Percentiles rank a stretch among this genome's conserved stretches.
Evolutionary conservation across 2,888 invertebrate species (phyloP).

Genomic region (Oegoconia quadripuncta): DNA sequence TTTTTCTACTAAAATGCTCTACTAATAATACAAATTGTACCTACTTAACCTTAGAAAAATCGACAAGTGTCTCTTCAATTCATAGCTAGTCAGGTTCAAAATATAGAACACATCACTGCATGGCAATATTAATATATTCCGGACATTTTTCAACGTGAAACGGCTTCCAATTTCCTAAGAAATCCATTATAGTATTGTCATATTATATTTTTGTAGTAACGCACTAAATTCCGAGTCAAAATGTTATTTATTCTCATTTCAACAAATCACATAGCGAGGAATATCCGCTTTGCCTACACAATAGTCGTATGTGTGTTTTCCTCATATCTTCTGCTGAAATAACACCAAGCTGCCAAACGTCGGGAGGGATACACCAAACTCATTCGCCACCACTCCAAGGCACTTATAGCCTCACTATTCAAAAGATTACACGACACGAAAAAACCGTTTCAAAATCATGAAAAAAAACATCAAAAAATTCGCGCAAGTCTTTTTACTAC

Average conservation of each 20-base stretch:
- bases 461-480: constrained; percentile 71
- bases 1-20: constrained; percentile 50
- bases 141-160: too few relatives aligned
- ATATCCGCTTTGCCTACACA: too few relatives aligned
- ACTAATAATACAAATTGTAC: constrained; percentile 55
- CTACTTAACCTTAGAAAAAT: constrained; percentile 56
- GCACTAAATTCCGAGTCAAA: too few relatives aligned
- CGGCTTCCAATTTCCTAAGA: too few relatives aligned
- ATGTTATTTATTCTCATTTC: too few relatives aligned
- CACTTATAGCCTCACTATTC: constrained; percentile 63
- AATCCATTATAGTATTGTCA: too few relatives aligned
- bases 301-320: too few relatives aligned
- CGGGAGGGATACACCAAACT: constrained; percentile 42
- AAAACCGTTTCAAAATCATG: constrained; percentile 61
- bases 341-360: background rate
- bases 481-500: constrained; percentile 74
- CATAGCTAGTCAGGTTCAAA: too few relatives aligned
- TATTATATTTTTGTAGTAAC: too few relatives aligned
- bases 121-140: too few relatives aligned
- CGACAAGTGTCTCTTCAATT: constrained; percentile 21
- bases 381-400: constrained; percentile 56
- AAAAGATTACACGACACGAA: constrained; percentile 65
- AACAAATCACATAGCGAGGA: too few relatives aligned
- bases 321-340: background rate
- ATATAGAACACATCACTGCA: too few relatives aligned